These are phyloP conservation scores for Apodemus agrarius DNA, from an alignment of 2,797 vertebrate genomes.

Conservation along the genomic window DNA sequence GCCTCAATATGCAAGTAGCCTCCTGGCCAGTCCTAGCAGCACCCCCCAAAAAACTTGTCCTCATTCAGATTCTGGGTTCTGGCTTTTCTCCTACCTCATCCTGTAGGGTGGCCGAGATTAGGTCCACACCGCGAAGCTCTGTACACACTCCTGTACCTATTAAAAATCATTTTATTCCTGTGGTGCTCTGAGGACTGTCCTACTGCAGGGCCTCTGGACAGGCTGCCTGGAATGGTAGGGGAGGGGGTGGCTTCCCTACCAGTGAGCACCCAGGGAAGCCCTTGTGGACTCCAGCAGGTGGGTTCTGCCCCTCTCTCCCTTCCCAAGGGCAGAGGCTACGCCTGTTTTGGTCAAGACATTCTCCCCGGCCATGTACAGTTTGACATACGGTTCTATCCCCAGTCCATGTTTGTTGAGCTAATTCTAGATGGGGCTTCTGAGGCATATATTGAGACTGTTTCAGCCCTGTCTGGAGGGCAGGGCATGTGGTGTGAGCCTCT, in stretches of 20 bases:
- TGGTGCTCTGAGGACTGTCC: background rate
- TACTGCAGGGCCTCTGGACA: background rate
- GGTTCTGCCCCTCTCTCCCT: background rate
- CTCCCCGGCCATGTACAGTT: background rate
- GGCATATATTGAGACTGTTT: background rate
- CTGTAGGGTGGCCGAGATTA: background rate
- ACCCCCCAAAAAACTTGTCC: background rate
- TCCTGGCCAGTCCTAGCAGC: background rate
- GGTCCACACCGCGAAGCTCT: too few relatives aligned
- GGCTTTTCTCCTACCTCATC: background rate
- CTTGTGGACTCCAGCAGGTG: background rate
- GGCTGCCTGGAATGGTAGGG: background rate
- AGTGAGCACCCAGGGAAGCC: background rate
- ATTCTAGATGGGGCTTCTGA: background rate
- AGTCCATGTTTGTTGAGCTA: background rate
- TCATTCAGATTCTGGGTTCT: background rate
- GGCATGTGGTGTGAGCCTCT: background rate
- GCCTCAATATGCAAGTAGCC: background rate
- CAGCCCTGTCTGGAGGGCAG: background rate
- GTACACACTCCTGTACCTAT: background rate
- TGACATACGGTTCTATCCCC: background rate
- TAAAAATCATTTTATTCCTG: background rate
- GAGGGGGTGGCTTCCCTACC: accelerated
- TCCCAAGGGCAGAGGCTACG: background rate
- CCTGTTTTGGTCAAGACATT: background rate